Evolutionary conservation across 2,113 vertebrate species (phyloP), one percentile per base, ranked within the genome.

Genomic region (Puntigrus tetrazona): DNA sequence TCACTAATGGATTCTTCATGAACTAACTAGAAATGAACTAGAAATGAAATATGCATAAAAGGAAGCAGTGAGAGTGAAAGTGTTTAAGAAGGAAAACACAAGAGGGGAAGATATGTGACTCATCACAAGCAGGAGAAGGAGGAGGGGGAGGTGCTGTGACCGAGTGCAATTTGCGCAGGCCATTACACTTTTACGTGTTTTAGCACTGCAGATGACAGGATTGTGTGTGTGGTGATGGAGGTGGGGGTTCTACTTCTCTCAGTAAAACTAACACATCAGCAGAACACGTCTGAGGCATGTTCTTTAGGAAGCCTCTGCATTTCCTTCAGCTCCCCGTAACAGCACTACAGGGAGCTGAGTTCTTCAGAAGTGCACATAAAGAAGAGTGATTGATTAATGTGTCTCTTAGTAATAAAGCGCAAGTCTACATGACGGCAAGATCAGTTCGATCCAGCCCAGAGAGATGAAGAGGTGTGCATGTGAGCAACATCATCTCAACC

Each of bases 121-220:
- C 70, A 83, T 47, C 43, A 20, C 67, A 25, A 29, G 41, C 13
- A 78, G 50, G 47, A 18, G 50, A 59, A 20, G 31, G 45, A 65
- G 59, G 59, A 38, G 36, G 83, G 7, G 59, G 10, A 5, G 4
- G 79, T 36, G 77, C 36, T 57, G 38, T 36, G 70, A 82, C 85
- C 77, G 78, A 89, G 86, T 80, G 72, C 84, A 89, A 88, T 89
- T 90, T 85, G 85, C 86, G 67, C 87, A 87, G 88, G 83, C 78
- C 85, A 88, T 90, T 92, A 89, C 86, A 89, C 84, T 89, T 91
- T 86, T 90, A 90, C 84, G 82, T 85, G 55, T 78, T 20, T 25
- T 84, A 88, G 82, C 86, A 87, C 91, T 91, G 91, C 91, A 84
- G 86, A 67, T 72, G 77, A 83, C 38, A 31, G 85, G 86, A 80